Evolutionary conservation across 2,888 invertebrate species (phyloP).

Genomic region (Ophioninae sp.): DNA sequence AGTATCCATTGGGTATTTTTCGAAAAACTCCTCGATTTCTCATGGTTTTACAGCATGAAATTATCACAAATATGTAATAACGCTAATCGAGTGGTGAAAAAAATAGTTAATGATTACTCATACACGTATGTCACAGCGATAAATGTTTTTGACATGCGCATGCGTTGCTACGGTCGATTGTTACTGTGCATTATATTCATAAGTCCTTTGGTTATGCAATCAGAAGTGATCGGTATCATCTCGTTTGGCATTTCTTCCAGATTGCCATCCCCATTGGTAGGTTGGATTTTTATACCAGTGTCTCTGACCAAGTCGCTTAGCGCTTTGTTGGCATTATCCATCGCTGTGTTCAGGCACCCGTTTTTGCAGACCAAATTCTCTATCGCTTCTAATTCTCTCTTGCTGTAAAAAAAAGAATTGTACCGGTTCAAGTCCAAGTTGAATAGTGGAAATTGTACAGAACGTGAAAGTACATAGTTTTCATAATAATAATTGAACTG

Average conservation of each 20-base stretch:
- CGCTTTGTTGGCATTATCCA: slow-evolving; percentile 62
- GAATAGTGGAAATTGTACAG: background rate
- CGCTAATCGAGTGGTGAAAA: background rate
- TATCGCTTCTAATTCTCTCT: slow-evolving; percentile 67
- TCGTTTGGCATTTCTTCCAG: slow-evolving; percentile 27
- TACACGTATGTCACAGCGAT: background rate
- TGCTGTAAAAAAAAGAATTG: slow-evolving; percentile 61
- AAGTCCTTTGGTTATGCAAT: slow-evolving; percentile 59
- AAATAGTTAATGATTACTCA: background rate
- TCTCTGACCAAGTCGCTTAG: slow-evolving; percentile 55
- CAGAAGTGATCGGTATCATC: slow-evolving; percentile 19
- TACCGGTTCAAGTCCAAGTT: background rate
- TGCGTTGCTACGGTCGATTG: background rate
- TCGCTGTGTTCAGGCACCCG: slow-evolving; percentile 64
- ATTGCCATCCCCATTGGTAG: slow-evolving; percentile 23
- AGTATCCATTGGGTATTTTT: background rate
- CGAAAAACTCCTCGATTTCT: background rate
- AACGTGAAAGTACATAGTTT: background rate
- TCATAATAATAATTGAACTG: background rate
- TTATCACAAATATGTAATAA: background rate
- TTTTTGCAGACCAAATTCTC: slow-evolving; percentile 64
- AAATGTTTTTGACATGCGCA: background rate
- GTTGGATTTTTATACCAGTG: slow-evolving; percentile 52
- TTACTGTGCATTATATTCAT: slow-evolving; percentile 41
- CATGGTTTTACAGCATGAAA: background rate